Evolutionary conservation across 2,888 invertebrate genomes (phyloP).

Genomic region (Dicranocentrus wangi): DNA sequence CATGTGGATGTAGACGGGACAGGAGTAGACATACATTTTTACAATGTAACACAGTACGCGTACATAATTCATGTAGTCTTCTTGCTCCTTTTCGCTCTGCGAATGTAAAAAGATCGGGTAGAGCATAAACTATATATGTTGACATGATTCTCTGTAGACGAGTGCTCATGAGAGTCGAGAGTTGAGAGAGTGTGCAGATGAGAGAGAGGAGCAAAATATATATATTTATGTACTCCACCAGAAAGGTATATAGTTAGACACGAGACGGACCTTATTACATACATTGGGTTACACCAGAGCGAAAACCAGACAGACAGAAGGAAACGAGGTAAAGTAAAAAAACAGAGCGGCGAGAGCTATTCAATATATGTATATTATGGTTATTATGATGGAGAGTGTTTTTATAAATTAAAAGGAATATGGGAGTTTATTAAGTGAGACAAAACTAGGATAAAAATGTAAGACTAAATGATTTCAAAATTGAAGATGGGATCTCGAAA

Average conservation of each 20-base stretch:
- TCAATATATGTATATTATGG: slow-evolving; percentile 9
- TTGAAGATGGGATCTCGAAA: too few species aligned
- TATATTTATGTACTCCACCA: neutral
- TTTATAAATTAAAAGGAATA: neutral
- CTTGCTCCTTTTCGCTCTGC: slow-evolving; percentile 3
- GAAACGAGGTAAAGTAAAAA: slow-evolving; percentile 56
- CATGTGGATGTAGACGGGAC: neutral
- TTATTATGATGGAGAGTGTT: slow-evolving; percentile 22
- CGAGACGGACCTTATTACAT: neutral
- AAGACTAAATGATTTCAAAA: slow-evolving; percentile 25
- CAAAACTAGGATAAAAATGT: slow-evolving; percentile 1
- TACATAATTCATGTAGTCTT: neutral
- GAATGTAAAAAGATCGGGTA: too few species aligned
- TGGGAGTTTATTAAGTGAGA: too few species aligned
- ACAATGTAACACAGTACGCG: too few species aligned
- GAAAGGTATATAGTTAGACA: neutral
- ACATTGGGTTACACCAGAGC: neutral
- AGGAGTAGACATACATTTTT: neutral
- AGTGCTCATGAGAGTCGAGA: neutral
- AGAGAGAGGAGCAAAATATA: slow-evolving; percentile 23
- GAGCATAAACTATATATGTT: too few species aligned
- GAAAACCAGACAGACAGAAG: slow-evolving; percentile 53
- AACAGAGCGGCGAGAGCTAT: slow-evolving; percentile 44
- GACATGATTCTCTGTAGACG: too few species aligned
- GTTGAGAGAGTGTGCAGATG: neutral